Evolutionary conservation across 2,888 invertebrate genomes (phyloP), one percentile per base, ranked within the genome.

Genomic region (Nomada fucata): DNA sequence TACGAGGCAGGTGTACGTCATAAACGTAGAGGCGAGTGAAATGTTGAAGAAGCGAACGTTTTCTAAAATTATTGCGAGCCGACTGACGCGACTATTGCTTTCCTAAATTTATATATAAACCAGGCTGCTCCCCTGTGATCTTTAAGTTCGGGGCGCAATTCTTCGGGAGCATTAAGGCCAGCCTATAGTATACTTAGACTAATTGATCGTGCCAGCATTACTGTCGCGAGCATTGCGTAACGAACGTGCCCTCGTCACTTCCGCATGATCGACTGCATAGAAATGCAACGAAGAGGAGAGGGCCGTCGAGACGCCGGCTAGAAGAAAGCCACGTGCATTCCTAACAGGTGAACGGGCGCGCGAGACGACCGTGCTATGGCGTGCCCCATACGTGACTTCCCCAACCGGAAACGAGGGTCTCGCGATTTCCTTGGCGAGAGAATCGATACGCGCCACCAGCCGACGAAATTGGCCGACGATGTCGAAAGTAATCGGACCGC

Each of bases 301-400:
- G 42, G 50, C 61, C 61, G 77, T 77, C 67, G 76, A 65, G 61
- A 72, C 42, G 65, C 57, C 55, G 67, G 47, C 50, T 44, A 20
- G 44, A 18, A 29, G 29, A 63, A 65, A 61, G 65, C 29, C 67
- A 65, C 77, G 76, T 79, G 82, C 72, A 86, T 79, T 82, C 74
- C 69, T 76, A 50, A 18, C 11, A 18, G 36, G 36, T 36, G 36
- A 36, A 13, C 55, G 64, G 63, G 59, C 18, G 11, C 68, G 61
- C 42, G 52, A 47, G 79, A 76, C 55, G 52, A 75, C 57, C 5
- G 52, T 13, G 57, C 42, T 44, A 44, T 23, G 20, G 55, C 47
- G 47, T 63, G 26, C 61, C 29, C 13, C 18, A 15, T 76, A 81
- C 88, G 88, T 88, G 88, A 88, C 82, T 88, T 88, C 86, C 88